Conservation (phyloP, 2,797 vertebrate genomes). For the Eremophila alpestris region DNA sequence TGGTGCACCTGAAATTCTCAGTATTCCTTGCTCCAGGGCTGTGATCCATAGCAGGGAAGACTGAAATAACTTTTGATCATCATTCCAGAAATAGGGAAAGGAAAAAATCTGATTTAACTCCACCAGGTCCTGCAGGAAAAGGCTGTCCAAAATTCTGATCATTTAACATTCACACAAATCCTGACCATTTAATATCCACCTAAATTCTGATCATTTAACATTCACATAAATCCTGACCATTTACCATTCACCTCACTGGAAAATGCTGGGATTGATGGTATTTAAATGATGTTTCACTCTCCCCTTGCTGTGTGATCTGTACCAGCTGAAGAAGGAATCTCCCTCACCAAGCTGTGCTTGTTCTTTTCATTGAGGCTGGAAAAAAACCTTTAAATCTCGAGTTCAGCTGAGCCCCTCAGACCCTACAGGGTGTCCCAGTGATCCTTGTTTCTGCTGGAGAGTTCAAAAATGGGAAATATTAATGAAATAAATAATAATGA, state of each 20-base stretch:
- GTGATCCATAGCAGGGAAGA: not conserved
- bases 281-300: not conserved
- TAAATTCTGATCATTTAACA: not conserved
- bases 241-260: not conserved
- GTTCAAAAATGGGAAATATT: not conserved
- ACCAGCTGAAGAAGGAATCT: not conserved
- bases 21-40: not conserved
- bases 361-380: not conserved
- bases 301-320: not conserved
- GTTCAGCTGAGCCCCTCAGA: not conserved
- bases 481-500: not conserved
- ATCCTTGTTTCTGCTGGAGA: not conserved
- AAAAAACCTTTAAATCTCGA: not conserved
- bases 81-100: not conserved
- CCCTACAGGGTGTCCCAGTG: not conserved
- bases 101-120: not conserved
- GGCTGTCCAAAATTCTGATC: not conserved
- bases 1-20: not conserved
- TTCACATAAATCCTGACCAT: rapidly evolving
- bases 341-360: not conserved
- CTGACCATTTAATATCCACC: rapidly evolving
- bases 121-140: not conserved
- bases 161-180: not conserved
- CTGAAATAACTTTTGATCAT: not conserved
- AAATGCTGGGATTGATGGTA: not conserved